Base-by-base conservation (phyloP, 2,113 vertebrate genomes). In the Coreoperca whiteheadi region DNA sequence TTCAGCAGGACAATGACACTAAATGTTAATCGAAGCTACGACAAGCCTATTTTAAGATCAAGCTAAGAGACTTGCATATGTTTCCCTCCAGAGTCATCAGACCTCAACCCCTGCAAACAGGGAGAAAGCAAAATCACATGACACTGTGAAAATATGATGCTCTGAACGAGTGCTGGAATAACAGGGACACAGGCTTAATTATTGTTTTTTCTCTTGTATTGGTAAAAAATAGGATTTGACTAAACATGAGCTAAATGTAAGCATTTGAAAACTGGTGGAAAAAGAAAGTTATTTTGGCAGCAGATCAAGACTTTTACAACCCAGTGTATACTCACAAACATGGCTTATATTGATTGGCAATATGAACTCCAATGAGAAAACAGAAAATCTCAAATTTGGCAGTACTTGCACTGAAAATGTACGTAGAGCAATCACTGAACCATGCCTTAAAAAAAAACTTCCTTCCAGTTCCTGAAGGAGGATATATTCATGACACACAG, bases 391-490 rank as follows among this genome's bases (percentile, higher is more conserved):
- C 60, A 63, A 59, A 21, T 48, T 0, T 18, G 4, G 41, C 28
- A 46, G 39, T 2, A 2, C 20, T 28, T 64, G 1, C 18, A 18
- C 11, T 39, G 41, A 56, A 64, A 46, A 64, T 8, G 25, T 4
- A n/a, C 7, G 3, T 16, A 0, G 37, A 59, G 39, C 32, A 16
- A n/a, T 53, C 20, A 32, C 30, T 68, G 16, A 57, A n/a, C 59
- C n/a, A 28, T 53, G 53, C 23, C 12, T 53, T 59, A 34, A 37
- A 83, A 83, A 61, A 53, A 66, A 16, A 32, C 14, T 18, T 34
- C 32, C 15, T 14, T 48, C 37, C 51, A 0, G 32, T 54, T 51
- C 84, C 39, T 83, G 34, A 77, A 61, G 69, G 37, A 41, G 65
- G 67, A 30, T 39, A 59, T 61, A 80, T 65, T 74, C 14, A 68